Conservation (phyloP, 2,888 invertebrate genomes). For the Polia nebulosa region DNA sequence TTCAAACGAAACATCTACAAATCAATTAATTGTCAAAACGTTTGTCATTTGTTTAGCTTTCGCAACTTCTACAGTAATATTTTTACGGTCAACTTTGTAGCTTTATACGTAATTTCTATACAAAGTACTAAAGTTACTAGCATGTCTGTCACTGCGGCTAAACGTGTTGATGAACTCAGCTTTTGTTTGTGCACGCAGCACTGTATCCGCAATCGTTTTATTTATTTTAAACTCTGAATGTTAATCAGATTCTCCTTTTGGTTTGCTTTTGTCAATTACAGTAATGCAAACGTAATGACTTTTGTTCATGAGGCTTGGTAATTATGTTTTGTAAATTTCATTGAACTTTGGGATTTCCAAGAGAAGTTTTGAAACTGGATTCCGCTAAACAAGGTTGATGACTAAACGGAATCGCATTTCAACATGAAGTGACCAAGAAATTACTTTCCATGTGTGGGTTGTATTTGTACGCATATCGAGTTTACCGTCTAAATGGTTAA, state of each 20-base stretch:
- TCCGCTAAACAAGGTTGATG: neutral
- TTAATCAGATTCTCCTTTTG: conserved; percentile 62
- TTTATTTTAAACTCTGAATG: conserved; percentile 64
- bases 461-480: neutral
- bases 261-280: conserved; percentile 57
- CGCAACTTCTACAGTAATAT: too few relatives aligned
- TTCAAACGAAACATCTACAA: neutral
- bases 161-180: conserved; percentile 75
- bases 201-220: conserved; percentile 71
- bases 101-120: conserved; percentile 3
- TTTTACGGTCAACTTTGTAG: conserved; percentile 10
- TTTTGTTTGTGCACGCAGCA: conserved; percentile 70
- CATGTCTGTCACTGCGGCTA: conserved; percentile 55
- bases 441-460: conserved; percentile 8
- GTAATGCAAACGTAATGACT: conserved; percentile 45
- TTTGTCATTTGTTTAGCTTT: neutral
- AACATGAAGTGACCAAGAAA: conserved; percentile 10
- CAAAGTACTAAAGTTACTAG: conserved; percentile 23
- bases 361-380: conserved; percentile 28
- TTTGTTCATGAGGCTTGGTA: conserved; percentile 11
- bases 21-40: neutral
- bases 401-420: conserved; percentile 15
- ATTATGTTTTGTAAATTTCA: conserved; percentile 42
- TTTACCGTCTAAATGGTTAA: neutral
- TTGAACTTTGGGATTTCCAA: conserved; percentile 30